Base-by-base conservation (phyloP, 2,113 vertebrate species). In the Perccottus glenii region DNA sequence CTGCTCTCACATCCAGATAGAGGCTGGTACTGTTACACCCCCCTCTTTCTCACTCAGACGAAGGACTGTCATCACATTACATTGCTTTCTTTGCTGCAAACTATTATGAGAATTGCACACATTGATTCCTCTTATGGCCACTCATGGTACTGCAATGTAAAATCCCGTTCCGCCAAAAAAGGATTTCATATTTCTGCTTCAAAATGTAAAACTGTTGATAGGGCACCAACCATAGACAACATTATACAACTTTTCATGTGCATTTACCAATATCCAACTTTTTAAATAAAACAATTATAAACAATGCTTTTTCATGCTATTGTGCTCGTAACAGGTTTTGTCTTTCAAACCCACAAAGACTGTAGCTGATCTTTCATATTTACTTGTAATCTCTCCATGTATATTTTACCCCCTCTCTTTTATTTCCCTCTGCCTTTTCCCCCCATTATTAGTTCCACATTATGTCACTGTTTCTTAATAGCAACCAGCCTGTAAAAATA, bases 401-500 rank as follows among this genome's bases (percentile, higher is more conserved):
- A 64, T 59, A 58, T 32, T 47, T 48, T 46, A 66, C 50, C 49
- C 19, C 42, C 15, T 50, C 43, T 56, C 53, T 50, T 51, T 27
- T 2, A 51, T 46, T 56, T 67, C 58, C 63, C 43, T 73, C 46
- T 11, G 6, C 11, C 51, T 53, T 11, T 45, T 67, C 51, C 19
- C 75, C 66, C 38, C 68, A 71, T 60, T 77, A 69, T 73, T 78
- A 62, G 78, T 69, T 56, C 51, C 49, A 12, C 77, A 73, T 86
- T 75, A 70, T 71, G 64, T 74, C 56, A 78, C 63, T 79, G 57
- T 35, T 67, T 67, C 72, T 82, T 82, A 76, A 88, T 87, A 88
- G 76, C 81, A 80, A 84, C 83, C 77, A 86, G 75, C 67, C 84
- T 85, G 86, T 89, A 89, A 90, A 88, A 91, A 90, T 89, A 88